phyloP scores from a whole-genome alignment of 2,113 vertebrate species.

The Falco punctatus region DNA sequence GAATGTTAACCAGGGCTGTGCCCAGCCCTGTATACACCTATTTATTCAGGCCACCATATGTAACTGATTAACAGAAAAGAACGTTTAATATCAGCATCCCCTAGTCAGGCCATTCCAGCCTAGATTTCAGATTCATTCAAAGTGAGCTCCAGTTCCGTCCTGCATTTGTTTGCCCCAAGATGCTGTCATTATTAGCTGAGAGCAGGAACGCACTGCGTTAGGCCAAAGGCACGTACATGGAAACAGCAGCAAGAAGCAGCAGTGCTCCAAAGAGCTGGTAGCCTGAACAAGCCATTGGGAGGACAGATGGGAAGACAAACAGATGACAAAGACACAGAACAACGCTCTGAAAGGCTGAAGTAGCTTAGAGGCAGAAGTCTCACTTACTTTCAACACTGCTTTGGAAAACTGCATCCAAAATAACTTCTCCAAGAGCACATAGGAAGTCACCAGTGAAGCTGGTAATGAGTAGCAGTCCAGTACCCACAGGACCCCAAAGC shows the following conservation, averaged over 20 bases:
- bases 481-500: neutral
- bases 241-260: neutral
- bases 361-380: neutral
- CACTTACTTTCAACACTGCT: neutral
- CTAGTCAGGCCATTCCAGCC: neutral
- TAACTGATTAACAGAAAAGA: neutral
- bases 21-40: neutral
- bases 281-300: neutral
- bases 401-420: neutral
- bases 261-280: neutral
- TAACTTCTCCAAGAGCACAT: neutral
- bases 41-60: neutral
- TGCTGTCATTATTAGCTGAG: neutral
- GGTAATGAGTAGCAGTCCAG: neutral
- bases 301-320: neutral
- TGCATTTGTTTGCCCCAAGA: rapidly evolving
- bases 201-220: rapidly evolving
- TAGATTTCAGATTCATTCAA: neutral
- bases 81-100: neutral
- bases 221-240: neutral
- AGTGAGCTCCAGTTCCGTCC: neutral
- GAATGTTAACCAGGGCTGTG: neutral
- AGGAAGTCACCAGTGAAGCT: neutral
- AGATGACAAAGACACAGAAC: neutral
- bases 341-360: neutral